Base-by-base conservation (phyloP, 1,140 invertebrate species). In the Drosophila santomea region DNA sequence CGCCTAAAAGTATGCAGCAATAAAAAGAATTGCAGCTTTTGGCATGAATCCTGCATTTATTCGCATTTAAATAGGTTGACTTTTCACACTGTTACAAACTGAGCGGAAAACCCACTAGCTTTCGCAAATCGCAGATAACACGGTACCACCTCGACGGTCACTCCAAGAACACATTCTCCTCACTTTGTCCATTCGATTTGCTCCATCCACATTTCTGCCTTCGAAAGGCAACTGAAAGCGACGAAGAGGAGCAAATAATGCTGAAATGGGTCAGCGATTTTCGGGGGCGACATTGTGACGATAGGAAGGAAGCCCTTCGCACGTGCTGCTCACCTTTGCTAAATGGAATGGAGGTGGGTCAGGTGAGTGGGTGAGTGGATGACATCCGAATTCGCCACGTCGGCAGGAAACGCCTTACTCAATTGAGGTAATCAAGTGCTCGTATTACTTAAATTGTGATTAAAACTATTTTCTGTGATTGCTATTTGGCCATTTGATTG, bases 211-310 rank as follows among this genome's bases (percentile, higher is more conserved):
- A 58, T 58, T 48, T 48, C 45, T 45, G 3, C 25, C 25, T 38
- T 35, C 32, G 47, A 51, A 59, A 60, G 14, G 55, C 69, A 62
- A 41, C 36, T 38, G 43, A 11, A 44, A 20, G 14, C 20, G 14
- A 5, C 28, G 32, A 12, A 39, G 43, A 45, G 58, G 43, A 72
- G 55, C 69, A 68, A 69, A 69, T 68, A 72, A 60, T 69, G 57
- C 69, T 48, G 44, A 82, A 79, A 79, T 83, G 80, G 80, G 80
- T 83, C 80, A 83, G 80, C 80, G 72, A 80, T 84, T 84, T 84
- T 84, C 60, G 81, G 74, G 79, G 80, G 61, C 80, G 74, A 74
- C 79, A 83, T 78, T 84, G 61, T 64, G 61, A 57, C 58, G 62
- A 68, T 67, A 44, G 41, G 60, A 52, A 61, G 63, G 82, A 85